Evolutionary conservation across 2,888 invertebrate species (phyloP).

Genomic region (Aplocera efformata): DNA sequence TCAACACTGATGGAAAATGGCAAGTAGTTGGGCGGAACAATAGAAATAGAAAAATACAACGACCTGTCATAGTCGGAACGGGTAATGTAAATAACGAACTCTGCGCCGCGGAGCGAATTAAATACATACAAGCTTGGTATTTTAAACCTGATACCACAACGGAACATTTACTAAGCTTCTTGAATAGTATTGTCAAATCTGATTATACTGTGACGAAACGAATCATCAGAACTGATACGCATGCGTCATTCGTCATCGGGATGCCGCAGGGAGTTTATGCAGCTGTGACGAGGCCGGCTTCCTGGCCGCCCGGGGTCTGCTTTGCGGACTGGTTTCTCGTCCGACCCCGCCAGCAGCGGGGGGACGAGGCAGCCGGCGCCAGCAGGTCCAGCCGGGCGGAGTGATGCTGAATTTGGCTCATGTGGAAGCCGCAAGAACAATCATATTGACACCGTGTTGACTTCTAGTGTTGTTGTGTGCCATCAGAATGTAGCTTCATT

Average conservation of each 20-base stretch:
- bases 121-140: conserved; percentile 7
- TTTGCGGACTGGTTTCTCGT: conserved; percentile 8
- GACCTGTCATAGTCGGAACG: neutral
- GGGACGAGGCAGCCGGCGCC: too few species aligned
- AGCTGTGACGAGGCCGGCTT: neutral
- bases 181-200: neutral
- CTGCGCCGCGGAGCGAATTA: conserved; percentile 2
- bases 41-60: neutral
- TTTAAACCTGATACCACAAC: conserved; percentile 4
- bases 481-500: conserved; percentile 4
- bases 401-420: too few species aligned
- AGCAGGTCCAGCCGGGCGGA: too few species aligned
- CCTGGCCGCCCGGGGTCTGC: conserved; percentile 5
- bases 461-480: neutral
- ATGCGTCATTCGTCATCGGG: conserved; percentile 8
- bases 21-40: conserved; percentile 6
- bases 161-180: neutral
- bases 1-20: too few species aligned
- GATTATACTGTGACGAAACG: conserved; percentile 4
- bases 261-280: conserved; percentile 2
- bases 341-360: neutral
- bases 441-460: too few species aligned
- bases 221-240: conserved; percentile 1
- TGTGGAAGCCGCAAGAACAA: too few species aligned
- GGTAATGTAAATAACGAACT: neutral